Evolutionary conservation across 2,888 invertebrate genomes (phyloP).

Genomic region (Electrophaes corylata): DNA sequence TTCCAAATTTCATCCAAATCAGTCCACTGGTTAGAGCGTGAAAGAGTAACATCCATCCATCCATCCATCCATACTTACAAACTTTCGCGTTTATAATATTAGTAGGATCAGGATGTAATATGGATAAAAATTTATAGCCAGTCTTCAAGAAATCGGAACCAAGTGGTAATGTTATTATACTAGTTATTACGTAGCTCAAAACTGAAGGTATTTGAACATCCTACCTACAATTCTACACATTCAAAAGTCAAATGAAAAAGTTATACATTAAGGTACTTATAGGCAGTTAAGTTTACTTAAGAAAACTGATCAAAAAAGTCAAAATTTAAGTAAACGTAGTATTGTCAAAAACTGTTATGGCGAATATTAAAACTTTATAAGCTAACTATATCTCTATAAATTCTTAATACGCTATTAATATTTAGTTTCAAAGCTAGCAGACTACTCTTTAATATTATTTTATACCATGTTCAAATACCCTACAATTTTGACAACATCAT

Average conservation of each 20-base stretch:
- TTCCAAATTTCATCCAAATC: no score
- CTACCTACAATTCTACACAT: conserved; percentile 7
- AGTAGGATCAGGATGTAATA: no score
- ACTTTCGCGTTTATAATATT: no score
- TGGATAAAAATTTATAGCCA: no score
- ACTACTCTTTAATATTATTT: conserved; percentile 14
- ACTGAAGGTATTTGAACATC: conserved; percentile 31
- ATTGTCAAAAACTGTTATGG: conserved; percentile 15
- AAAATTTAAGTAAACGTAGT: background rate
- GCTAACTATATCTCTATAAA: conserved; percentile 19
- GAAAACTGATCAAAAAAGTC: background rate
- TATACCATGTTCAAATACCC: conserved; percentile 28
- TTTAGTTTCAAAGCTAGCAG: conserved; percentile 24
- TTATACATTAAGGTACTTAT: conserved; percentile 2
- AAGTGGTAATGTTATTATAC: background rate
- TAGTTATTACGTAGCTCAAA: conserved; percentile 1
- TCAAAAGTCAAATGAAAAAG: conserved; percentile 4
- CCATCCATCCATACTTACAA: no score
- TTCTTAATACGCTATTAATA: conserved; percentile 12
- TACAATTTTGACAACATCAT: conserved; percentile 5
- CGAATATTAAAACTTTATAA: conserved; percentile 1
- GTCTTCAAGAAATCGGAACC: conserved; percentile 10
- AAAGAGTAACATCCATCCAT: no score
- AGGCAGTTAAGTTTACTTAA: conserved; percentile 6
- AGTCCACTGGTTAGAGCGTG: no score